Evolutionary conservation across 2,797 vertebrate genomes (phyloP), one percentile per base, ranked within the genome.

Genomic region (Microchirus variegatus): DNA sequence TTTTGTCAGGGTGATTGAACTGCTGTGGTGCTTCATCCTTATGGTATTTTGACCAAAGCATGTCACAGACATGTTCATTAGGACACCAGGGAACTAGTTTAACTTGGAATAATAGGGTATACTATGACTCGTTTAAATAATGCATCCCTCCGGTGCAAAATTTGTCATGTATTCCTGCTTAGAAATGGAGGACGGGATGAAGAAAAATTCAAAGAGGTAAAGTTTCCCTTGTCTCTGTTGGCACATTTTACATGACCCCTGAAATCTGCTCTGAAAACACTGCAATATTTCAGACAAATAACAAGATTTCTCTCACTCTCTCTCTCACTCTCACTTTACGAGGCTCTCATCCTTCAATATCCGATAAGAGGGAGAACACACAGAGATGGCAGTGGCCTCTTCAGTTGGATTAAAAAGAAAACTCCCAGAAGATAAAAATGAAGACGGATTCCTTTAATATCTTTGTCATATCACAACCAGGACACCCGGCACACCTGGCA

Each of bases 391-490:
- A 17, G 1, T 63, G 63, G 22, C 22, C 22, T 67, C 63, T 67
- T 12, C 10, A 45, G 60, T 38, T 45, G 54, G 56, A 78, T 74
- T 60, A 62, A 66, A 69, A 71, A 71, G 50, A 67, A 63, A 73
- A 58, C 55, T 55, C 56, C 68, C 66, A 5, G 2, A 53, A 63
- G 74, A 75, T 77, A 64, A 67, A 75, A 47, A 84, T 73, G 77
- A 82, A 86, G 83, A 89, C 54, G 19, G 74, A 89, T 85, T 70
- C 45, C 67, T 87, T 82, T 82, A 76, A 85, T 89, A 87, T 82
- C 68, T 63, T 47, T 59, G 64, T 78, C 71, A 74, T 61, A 77
- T 70, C 67, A 59, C 57, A 59, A 50, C 50, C 31, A 19, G 70
- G 77, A 74, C 49, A 41, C 41, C 50, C 63, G 35, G 19, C 65